A percentile compares a stretch with the other conserved stretches of the same genome.
phyloP scores from a whole-genome alignment of 2,888 invertebrate species.

The Tyria jacobaeae region DNA sequence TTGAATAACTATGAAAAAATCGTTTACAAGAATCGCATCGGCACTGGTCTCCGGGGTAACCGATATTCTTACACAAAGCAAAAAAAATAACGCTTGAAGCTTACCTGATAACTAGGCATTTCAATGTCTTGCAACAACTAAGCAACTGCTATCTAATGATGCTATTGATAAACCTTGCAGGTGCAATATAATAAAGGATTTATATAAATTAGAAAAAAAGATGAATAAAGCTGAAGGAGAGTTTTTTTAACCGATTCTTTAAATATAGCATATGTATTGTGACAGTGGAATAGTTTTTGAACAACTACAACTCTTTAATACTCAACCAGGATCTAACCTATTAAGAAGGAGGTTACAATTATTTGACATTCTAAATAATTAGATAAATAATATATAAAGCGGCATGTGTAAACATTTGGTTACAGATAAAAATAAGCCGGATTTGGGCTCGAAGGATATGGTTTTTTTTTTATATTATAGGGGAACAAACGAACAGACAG shows the following conservation, averaged over 20 bases:
- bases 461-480: too few relatives aligned
- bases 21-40: neutral
- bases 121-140: neutral
- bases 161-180: neutral
- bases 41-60: neutral
- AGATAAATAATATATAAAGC: neutral
- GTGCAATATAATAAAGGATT: neutral
- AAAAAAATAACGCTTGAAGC: neutral
- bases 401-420: neutral
- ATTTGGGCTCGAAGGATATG: too few relatives aligned
- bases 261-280: too few relatives aligned
- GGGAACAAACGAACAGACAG: too few relatives aligned
- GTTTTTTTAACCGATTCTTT: too few relatives aligned
- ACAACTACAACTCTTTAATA: too few relatives aligned
- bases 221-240: too few relatives aligned
- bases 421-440: neutral
- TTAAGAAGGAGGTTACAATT: slow-evolving; percentile 5
- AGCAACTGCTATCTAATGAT: neutral
- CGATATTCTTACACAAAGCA: neutral
- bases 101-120: neutral
- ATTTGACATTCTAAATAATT: neutral
- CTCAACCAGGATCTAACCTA: neutral
- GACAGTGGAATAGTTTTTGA: too few relatives aligned
- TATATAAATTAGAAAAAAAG: too few relatives aligned
- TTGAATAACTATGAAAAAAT: too few relatives aligned